Evolutionary conservation across 2,888 invertebrate genomes (phyloP).

Genomic region (Liopterus haemorrhoidalis): DNA sequence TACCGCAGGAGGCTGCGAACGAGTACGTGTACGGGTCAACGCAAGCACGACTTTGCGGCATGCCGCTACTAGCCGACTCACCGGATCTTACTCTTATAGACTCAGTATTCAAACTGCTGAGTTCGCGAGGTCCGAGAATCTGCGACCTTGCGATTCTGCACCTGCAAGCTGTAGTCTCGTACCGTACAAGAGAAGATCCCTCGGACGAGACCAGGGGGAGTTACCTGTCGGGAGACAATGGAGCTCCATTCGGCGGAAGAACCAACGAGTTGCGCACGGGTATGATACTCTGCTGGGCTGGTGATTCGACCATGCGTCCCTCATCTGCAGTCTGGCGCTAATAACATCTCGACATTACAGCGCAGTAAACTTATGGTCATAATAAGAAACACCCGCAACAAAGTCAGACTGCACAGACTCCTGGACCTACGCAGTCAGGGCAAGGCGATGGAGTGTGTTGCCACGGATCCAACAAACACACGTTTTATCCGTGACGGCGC

Average conservation of each 20-base stretch:
- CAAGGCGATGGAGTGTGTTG: constrained; percentile 7
- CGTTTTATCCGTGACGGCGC: constrained; percentile 35
- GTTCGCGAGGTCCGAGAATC: neutral
- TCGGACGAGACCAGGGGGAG: neutral
- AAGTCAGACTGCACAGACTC: too few species aligned
- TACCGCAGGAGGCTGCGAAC: constrained; percentile 9
- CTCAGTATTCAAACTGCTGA: constrained; percentile 4
- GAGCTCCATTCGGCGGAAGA: neutral
- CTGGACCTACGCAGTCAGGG: constrained; percentile 1
- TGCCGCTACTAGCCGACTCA: neutral
- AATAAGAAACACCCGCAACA: too few species aligned
- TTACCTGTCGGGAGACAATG: neutral
- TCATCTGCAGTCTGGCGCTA: too few species aligned
- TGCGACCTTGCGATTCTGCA: neutral
- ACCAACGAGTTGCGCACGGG: too few species aligned
- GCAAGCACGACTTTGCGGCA: constrained; percentile 18
- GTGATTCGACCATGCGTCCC: too few species aligned
- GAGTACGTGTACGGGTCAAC: constrained; percentile 10
- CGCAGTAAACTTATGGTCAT: too few species aligned
- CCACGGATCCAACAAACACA: constrained; percentile 26
- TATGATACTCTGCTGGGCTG: too few species aligned
- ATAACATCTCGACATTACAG: too few species aligned
- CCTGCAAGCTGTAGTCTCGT: too few species aligned
- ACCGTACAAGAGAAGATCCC: neutral
- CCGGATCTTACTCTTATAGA: constrained; percentile 6